A percentile compares a stretch with the other conserved stretches of the same genome.
Evolutionary conservation across 1,140 invertebrate genomes (phyloP).

Genomic region (Marisa cornuarietis): DNA sequence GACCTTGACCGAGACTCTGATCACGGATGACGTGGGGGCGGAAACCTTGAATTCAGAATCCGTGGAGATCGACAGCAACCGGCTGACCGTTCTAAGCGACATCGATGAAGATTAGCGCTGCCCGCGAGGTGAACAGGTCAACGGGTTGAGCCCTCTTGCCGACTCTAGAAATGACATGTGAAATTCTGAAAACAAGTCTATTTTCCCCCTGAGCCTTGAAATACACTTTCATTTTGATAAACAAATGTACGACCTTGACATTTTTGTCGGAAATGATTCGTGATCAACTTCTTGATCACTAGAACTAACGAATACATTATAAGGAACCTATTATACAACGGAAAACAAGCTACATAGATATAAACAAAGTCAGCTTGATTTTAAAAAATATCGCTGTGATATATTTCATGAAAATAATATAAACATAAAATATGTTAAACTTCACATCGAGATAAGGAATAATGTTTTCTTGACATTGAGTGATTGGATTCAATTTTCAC

Average conservation of each 20-base stretch:
- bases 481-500: too few species aligned
- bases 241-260: neutral
- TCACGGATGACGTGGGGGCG: neutral
- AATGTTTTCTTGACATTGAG: too few species aligned
- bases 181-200: neutral
- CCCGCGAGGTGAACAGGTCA: neutral
- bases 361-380: too few species aligned
- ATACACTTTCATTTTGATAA: neutral
- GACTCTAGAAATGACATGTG: neutral
- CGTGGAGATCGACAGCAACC: slow-evolving; percentile 2
- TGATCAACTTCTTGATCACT: too few species aligned
- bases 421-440: too few species aligned
- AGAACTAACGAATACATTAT: too few species aligned
- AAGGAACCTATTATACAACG: too few species aligned
- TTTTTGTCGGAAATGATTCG: neutral
- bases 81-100: neutral
- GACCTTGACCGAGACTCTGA: neutral
- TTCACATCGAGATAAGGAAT: too few species aligned
- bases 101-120: neutral
- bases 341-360: too few species aligned
- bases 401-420: too few species aligned
- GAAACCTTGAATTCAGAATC: neutral
- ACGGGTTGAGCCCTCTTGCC: too few species aligned
- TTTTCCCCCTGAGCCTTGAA: neutral
- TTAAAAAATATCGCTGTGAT: too few species aligned